These are phyloP conservation scores for Apis mellifera DNA, from an alignment of 1,140 invertebrate genomes.

Conservation along the genomic window DNA sequence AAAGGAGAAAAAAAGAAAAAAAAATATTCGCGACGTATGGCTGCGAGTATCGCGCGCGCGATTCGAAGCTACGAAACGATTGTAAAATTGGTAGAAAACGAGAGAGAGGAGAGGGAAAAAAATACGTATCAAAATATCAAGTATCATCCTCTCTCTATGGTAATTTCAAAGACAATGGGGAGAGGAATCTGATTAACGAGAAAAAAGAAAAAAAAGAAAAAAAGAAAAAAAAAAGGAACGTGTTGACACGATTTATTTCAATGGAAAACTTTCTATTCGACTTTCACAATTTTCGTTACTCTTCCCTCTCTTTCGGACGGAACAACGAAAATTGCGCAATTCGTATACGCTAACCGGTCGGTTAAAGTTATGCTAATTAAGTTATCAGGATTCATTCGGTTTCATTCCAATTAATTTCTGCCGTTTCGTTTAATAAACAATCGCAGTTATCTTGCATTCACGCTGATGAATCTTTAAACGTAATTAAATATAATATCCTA, in stretches of 20 bases:
- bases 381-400: conserved; percentile 6
- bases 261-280: conserved; percentile 15
- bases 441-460: neutral
- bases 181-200: neutral
- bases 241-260: neutral
- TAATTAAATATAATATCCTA: conserved; percentile 1
- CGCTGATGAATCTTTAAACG: conserved; percentile 14
- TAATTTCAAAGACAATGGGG: neutral
- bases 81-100: neutral
- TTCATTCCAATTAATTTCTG: conserved; percentile 24
- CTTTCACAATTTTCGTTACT: conserved; percentile 16
- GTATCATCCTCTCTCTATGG: neutral
- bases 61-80: neutral
- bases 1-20: no score
- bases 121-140: neutral
- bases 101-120: neutral
- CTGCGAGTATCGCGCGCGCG: neutral
- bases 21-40: no score
- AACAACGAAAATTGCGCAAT: conserved; percentile 21
- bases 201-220: neutral
- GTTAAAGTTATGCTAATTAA: conserved; percentile 25
- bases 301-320: neutral
- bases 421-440: neutral
- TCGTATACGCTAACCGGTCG: neutral
- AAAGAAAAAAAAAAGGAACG: no score